A percentile compares a stretch with the other conserved stretches of the same genome.
phyloP scores from a whole-genome alignment of 1,140 invertebrate species.

The Drosophila nigromelanica region DNA sequence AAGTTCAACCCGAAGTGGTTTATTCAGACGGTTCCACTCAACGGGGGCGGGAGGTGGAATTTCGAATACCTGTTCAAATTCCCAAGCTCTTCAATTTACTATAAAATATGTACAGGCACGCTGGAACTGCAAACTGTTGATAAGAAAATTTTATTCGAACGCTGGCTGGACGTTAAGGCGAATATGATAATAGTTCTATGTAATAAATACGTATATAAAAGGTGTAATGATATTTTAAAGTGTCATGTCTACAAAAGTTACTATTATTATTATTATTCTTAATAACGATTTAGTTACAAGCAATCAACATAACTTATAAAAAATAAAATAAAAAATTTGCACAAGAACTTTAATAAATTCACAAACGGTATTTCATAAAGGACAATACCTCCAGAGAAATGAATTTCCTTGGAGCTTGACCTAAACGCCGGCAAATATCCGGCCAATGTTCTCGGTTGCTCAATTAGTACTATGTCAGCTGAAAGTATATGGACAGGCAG shows the following conservation, averaged over 20 bases:
- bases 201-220: not conserved
- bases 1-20: slow-evolving; percentile 16
- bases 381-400: too few species aligned
- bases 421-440: not conserved
- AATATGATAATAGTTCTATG: slow-evolving; percentile 38
- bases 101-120: slow-evolving; percentile 29
- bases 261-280: too few species aligned
- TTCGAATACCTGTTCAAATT: slow-evolving; percentile 61
- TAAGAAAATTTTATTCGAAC: slow-evolving; percentile 47
- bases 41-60: slow-evolving; percentile 6
- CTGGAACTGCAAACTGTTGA: slow-evolving; percentile 46
- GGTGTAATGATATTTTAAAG: too few species aligned
- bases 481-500: not conserved
- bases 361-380: too few species aligned
- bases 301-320: too few species aligned
- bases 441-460: slow-evolving; percentile 1
- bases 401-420: not conserved
- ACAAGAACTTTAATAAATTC: too few species aligned
- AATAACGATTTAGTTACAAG: too few species aligned
- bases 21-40: not conserved
- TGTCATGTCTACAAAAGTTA: too few species aligned
- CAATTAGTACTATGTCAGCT: not conserved
- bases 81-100: slow-evolving; percentile 45
- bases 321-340: too few species aligned
- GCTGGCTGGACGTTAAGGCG: slow-evolving; percentile 15